Conservation (phyloP, 2,113 vertebrate genomes). For the Oryzias melastigma region DNA sequence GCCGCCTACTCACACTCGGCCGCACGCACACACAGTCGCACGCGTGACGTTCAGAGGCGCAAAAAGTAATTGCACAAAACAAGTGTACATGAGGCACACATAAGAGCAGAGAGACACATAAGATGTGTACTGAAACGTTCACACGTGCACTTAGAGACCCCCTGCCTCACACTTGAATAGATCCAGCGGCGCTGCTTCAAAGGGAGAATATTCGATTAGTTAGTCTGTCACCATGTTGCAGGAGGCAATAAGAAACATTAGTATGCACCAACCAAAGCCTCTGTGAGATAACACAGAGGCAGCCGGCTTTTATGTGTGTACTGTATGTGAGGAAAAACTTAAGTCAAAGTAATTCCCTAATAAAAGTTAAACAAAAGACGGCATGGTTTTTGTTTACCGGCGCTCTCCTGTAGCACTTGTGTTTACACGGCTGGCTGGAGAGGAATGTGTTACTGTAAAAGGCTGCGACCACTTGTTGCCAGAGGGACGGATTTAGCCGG, state of each 20-base stretch:
- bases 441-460: conserved; percentile 2
- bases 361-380: neutral
- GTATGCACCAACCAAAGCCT: conserved; percentile 13
- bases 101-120: conserved; percentile 43
- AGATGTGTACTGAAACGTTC: conserved; percentile 14
- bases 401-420: neutral
- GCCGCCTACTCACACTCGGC: conserved; percentile 43
- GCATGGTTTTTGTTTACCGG: no score
- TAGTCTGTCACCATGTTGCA: conserved; percentile 53
- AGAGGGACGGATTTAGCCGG: conserved; percentile 33
- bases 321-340: neutral
- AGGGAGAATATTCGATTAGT: conserved; percentile 70
- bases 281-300: conserved; percentile 30
- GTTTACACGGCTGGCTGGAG: neutral
- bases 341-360: conserved; percentile 1
- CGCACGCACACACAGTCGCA: conserved; percentile 7
- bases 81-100: conserved; percentile 46
- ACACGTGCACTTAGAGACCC: conserved; percentile 18
- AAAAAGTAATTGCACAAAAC: conserved; percentile 58
- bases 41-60: conserved; percentile 11
- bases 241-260: conserved; percentile 31
- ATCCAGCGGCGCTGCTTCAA: conserved; percentile 57
- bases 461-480: conserved; percentile 43
- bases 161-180: conserved; percentile 55
- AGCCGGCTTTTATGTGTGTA: neutral